Conservation (phyloP, 2,888 invertebrate species). For the Callyntrura sp. region DNA sequence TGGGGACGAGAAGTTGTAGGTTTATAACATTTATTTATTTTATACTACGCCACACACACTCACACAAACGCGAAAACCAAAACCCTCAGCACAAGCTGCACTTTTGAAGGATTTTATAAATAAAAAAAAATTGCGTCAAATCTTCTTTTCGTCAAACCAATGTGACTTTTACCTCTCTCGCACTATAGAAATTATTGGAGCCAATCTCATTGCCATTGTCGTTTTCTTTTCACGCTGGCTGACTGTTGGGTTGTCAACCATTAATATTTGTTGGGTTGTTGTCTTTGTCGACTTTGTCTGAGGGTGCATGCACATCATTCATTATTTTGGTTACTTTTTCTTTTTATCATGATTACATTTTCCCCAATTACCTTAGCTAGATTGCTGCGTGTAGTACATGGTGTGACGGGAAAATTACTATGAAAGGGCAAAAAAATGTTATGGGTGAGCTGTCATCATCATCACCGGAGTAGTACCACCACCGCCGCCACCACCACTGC, state of each 20-base stretch:
- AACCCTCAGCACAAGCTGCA: constrained; percentile 16
- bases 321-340: constrained; percentile 32
- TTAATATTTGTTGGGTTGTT: background rate
- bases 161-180: no score
- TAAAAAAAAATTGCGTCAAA: background rate
- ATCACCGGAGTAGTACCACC: background rate
- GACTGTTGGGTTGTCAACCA: background rate
- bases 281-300: background rate
- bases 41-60: background rate
- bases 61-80: constrained; percentile 7
- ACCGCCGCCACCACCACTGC: background rate
- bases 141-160: no score
- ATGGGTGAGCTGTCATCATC: constrained; percentile 61
- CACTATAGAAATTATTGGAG: background rate
- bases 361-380: constrained; percentile 36
- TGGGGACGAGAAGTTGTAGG: constrained; percentile 8
- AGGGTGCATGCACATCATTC: background rate
- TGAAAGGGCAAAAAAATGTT: constrained; percentile 48
- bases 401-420: constrained; percentile 65
- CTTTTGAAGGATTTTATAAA: background rate
- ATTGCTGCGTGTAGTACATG: constrained; percentile 52
- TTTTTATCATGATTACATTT: constrained; percentile 52
- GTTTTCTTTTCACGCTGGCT: constrained; percentile 15
- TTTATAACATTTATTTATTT: background rate
- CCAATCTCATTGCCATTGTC: constrained; percentile 9